These are phyloP conservation scores for Ceramica pisi DNA, from an alignment of 2,888 invertebrate species.

Conservation along the genomic window DNA sequence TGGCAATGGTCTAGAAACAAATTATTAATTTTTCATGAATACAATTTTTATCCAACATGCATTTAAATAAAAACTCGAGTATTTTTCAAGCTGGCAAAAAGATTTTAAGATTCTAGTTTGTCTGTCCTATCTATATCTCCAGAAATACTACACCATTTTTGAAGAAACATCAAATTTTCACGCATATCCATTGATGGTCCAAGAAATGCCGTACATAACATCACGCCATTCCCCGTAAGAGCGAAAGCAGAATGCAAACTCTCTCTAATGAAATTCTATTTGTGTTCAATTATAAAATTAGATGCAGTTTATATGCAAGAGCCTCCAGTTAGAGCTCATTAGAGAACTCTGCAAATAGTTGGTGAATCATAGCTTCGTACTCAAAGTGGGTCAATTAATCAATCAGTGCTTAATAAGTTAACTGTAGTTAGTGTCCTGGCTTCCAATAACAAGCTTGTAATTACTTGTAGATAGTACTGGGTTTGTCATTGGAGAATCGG, in stretches of 20 bases:
- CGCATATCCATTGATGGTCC: constrained; percentile 7
- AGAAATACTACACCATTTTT: constrained; percentile 1
- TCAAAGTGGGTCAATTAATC: constrained; percentile 63
- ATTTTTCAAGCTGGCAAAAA: not conserved
- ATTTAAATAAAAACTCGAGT: not conserved
- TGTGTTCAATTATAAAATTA: constrained; percentile 33
- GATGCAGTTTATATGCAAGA: constrained; percentile 44
- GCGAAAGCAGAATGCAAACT: constrained; percentile 35
- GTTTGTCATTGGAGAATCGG: constrained; percentile 14
- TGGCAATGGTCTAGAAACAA: constrained; percentile 30
- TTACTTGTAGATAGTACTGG: constrained; percentile 36
- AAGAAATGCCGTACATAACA: constrained; percentile 32
- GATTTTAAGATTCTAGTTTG: not conserved
- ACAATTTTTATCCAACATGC: not conserved
- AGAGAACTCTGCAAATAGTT: constrained; percentile 39
- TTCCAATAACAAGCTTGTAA: constrained; percentile 38
- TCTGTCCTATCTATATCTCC: no score
- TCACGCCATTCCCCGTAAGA: constrained; percentile 28
- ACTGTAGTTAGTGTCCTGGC: constrained; percentile 32
- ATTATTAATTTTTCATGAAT: constrained; percentile 1
- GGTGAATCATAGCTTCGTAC: constrained; percentile 55
- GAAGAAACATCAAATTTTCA: constrained; percentile 8
- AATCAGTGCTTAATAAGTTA: constrained; percentile 55
- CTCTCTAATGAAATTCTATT: constrained; percentile 31
- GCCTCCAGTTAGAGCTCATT: constrained; percentile 40